Evolutionary conservation across 2,888 invertebrate genomes (phyloP).

Genomic region (Campoplex nolae): DNA sequence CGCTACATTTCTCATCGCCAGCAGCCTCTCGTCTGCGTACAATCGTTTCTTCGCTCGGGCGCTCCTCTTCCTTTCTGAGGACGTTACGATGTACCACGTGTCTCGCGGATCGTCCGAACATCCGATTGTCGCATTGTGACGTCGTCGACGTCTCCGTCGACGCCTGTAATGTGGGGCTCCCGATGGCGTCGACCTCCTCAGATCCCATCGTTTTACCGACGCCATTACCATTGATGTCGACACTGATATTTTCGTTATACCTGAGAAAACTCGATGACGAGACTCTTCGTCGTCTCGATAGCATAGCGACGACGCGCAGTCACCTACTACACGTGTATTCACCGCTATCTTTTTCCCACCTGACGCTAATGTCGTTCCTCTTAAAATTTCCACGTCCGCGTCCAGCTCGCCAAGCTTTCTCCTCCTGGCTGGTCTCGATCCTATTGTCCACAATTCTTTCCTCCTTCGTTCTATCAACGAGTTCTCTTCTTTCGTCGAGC

Average conservation of each 20-base stretch:
- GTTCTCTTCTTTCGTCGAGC: background rate
- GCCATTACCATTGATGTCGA: conserved; percentile 52
- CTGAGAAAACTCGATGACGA: conserved; percentile 51
- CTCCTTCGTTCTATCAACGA: conserved; percentile 1
- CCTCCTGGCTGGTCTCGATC: background rate
- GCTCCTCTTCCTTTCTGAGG: background rate
- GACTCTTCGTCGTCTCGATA: conserved; percentile 57
- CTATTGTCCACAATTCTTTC: conserved; percentile 8
- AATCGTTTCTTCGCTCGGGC: background rate
- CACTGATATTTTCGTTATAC: conserved; percentile 40
- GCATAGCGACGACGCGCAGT: conserved; percentile 63
- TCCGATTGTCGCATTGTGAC: conserved; percentile 29
- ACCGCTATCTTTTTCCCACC: conserved; percentile 17
- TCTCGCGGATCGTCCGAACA: conserved; percentile 23
- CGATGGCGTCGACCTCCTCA: background rate
- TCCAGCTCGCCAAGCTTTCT: conserved; percentile 53
- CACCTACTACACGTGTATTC: conserved; percentile 52
- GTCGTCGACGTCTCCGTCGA: conserved; percentile 59
- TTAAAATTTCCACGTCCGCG: conserved; percentile 41
- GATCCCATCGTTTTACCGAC: conserved; percentile 38
- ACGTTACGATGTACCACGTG: conserved; percentile 62
- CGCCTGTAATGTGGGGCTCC: conserved; percentile 38
- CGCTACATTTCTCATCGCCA: background rate
- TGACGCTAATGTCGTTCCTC: conserved; percentile 27
- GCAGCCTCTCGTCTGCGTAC: background rate